phyloP scores from a whole-genome alignment of 2,888 invertebrate species.

The Taphrorychus bicolor region DNA sequence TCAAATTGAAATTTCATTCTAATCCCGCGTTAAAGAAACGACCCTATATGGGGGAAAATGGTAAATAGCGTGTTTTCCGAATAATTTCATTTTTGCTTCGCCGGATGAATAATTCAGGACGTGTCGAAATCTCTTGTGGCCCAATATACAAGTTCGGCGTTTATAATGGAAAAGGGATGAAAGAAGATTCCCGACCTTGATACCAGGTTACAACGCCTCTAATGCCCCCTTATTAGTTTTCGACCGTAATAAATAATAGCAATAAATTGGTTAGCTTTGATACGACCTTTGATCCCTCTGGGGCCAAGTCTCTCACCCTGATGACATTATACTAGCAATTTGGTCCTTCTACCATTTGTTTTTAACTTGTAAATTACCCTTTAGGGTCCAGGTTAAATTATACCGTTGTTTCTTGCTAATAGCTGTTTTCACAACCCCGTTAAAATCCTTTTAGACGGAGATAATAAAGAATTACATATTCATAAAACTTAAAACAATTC shows the following conservation, averaged over 20 bases:
- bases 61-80: constrained; percentile 33
- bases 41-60: constrained; percentile 14
- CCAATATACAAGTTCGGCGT: constrained; percentile 20
- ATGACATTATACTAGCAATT: too few relatives aligned
- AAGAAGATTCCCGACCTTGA: background rate
- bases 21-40: constrained; percentile 7
- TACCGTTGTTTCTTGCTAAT: too few relatives aligned
- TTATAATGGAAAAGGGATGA: constrained; percentile 12
- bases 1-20: constrained; percentile 19
- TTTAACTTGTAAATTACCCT: too few relatives aligned
- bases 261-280: too few relatives aligned
- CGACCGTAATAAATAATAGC: background rate
- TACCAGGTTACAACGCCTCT: constrained; percentile 9
- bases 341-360: too few relatives aligned
- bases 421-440: too few relatives aligned
- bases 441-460: too few relatives aligned
- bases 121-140: constrained; percentile 24
- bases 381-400: too few relatives aligned
- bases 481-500: too few relatives aligned
- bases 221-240: constrained; percentile 11
- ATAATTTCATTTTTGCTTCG: constrained; percentile 34
- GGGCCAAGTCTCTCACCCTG: too few relatives aligned
- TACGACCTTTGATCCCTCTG: too few relatives aligned
- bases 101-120: constrained; percentile 29
- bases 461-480: too few relatives aligned